Base-by-base conservation (phyloP, 2,888 invertebrate genomes). In the Drosophila recens region DNA sequence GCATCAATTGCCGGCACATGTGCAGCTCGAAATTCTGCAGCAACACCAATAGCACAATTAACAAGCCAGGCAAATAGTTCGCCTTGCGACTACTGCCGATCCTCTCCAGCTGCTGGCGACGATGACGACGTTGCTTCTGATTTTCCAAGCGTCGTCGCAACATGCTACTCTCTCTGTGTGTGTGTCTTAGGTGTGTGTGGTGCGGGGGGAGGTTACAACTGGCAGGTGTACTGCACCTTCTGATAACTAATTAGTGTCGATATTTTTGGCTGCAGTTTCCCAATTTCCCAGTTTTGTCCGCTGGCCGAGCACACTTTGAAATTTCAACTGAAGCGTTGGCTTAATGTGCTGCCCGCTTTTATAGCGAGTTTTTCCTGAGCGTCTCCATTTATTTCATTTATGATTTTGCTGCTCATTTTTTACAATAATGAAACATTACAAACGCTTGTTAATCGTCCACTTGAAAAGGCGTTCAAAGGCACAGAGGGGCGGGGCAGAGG, bases 391-490 rank as follows among this genome's bases (percentile, higher is more conserved):
- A 48, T 53, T 51, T 13, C 49, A 30, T 64, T 58, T 51, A 43
- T 66, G n/a, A 53, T 65, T 51, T 61, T 71, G 48, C 45, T 33
- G 38, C 27, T 49, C 51, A 34, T 40, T 63, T 61, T 85, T 83
- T 90, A 87, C 84, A 87, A 63, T 83, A 83, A 83, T 86, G 84
- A 88, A 88, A 78, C 89, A 88, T 90, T 81, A 85, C 88, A 85
- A 63, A 87, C 79, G 90, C 90, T 89, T 86, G 90, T 86, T 89
- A 89, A 86, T 85, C 90, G 80, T 57, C 71, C 64, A 71, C 72
- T 78, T 51, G 69, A 67, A 67, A 73, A 64, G 70, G 17, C 49
- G 38, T 15, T n/a, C 65, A 54, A 67, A 57, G 46, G n/a, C 43
- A 11, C 33, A 15, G 43, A 8, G 2, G 23, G 13, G 11, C 13